These are phyloP conservation scores for Erebia epiphron DNA, from an alignment of 2,888 invertebrate genomes.

Conservation along the genomic window DNA sequence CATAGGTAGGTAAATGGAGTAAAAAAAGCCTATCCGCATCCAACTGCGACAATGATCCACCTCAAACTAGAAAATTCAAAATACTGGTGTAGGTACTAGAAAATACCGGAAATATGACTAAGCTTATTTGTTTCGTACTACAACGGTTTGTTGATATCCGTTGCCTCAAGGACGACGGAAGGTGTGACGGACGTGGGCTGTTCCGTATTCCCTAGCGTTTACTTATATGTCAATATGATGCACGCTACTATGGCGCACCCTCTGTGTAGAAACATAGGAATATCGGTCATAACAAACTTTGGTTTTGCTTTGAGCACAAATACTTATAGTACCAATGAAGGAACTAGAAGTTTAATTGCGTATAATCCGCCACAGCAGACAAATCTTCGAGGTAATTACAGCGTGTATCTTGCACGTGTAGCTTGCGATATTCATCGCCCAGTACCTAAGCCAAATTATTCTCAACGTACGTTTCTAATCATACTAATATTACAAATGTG, in stretches of 20 bases:
- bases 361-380: no score
- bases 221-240: not conserved
- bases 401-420: no score
- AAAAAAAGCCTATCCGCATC: no score
- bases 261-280: constrained; percentile 1
- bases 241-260: not conserved
- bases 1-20: no score
- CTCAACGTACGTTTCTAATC: no score
- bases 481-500: no score
- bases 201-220: not conserved
- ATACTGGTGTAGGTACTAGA: not conserved
- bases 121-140: not conserved
- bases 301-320: not conserved
- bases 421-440: no score
- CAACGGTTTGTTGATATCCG: constrained; percentile 6
- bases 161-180: not conserved
- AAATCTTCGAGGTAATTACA: no score
- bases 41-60: not conserved
- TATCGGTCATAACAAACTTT: not conserved
- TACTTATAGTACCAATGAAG: no score
- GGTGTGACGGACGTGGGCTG: constrained; percentile 9
- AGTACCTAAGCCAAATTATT: no score
- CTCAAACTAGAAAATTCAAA: not conserved
- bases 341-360: no score
- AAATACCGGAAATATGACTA: constrained; percentile 6